Percentiles rank a stretch among this genome's conserved stretches.
phyloP scores from a whole-genome alignment of 2,113 vertebrate species.

The Myrmecophaga tridactyla region DNA sequence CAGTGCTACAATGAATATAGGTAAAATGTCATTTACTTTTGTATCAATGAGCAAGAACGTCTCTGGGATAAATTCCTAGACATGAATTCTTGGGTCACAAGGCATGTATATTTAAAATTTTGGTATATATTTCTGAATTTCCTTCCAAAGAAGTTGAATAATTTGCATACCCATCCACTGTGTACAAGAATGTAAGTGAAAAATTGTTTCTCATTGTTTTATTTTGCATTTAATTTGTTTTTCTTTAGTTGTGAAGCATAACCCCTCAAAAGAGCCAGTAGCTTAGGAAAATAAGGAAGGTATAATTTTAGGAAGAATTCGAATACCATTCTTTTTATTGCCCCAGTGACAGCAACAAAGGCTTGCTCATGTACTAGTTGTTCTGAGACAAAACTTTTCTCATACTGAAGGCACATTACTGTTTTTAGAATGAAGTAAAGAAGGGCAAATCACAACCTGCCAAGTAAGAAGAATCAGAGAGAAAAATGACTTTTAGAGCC shows the following conservation, averaged over 20 bases:
- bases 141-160: not conserved
- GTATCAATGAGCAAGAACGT: not conserved
- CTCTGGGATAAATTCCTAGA: not conserved
- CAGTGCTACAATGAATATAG: not conserved
- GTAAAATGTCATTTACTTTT: not conserved
- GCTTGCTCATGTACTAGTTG: not conserved
- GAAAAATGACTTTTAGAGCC: not conserved
- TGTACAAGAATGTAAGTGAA: not conserved
- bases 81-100: not conserved
- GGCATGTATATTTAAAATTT: not conserved
- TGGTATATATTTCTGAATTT: not conserved
- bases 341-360: not conserved
- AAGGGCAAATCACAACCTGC: not conserved
- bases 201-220: not conserved
- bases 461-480: not conserved
- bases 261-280: not conserved
- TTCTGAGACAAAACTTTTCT: not conserved
- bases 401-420: not conserved
- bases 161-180: not conserved
- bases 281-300: not conserved
- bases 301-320: not conserved
- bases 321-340: not conserved
- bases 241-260: not conserved
- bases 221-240: constrained; percentile 25
- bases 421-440: not conserved